Base-by-base conservation (phyloP, 2,113 vertebrate genomes). In the Porphyrio hochstetteri region DNA sequence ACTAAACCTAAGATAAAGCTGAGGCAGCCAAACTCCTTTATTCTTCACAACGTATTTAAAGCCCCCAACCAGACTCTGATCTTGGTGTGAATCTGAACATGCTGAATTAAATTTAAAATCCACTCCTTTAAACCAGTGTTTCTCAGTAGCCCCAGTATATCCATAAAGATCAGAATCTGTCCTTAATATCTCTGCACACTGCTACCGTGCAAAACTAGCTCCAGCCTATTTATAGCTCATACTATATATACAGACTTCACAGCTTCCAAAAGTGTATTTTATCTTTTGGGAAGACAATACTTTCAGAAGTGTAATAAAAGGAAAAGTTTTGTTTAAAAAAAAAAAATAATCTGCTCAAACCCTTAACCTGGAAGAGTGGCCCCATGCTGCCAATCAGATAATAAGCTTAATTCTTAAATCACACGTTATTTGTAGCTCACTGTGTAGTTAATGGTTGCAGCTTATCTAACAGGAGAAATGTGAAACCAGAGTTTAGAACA, bases 331-430 rank as follows among this genome's bases (percentile, higher is more conserved):
- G 40, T 76, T 65, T 28, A 9, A 38, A 71, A 60, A 84, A 71
- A 38, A 55, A 33, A 5, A 28, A 53, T 84, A 79, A 57, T 92
- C 78, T 89, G 74, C 75, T 70, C 59, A 82, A 81, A 68, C 70
- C 76, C 94, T 95, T 96, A 94, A 92, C 94, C 87, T 88, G 92
- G 90, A 93, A 95, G 72, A 95, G 78, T 23, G 69, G 42, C 83
- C n/a, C 25, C 74, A 40, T 6, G 33, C 57, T 92, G 95, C 97
- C 96, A 94, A 97, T 96, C 96, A 97, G 97, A 97, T 98, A 96
- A 97, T 90, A 53, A 72, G 92, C 94, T 84, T 97, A 97, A 59
- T 93, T 96, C 97, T 98, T 94, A 97, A 92, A 94, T 97, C 95
- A 97, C 89, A 40, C 86, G 96, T 96, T 94, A 92, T 95, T 97